phyloP scores from a whole-genome alignment of 2,113 vertebrate species.

The Rhynchomys soricoides region DNA sequence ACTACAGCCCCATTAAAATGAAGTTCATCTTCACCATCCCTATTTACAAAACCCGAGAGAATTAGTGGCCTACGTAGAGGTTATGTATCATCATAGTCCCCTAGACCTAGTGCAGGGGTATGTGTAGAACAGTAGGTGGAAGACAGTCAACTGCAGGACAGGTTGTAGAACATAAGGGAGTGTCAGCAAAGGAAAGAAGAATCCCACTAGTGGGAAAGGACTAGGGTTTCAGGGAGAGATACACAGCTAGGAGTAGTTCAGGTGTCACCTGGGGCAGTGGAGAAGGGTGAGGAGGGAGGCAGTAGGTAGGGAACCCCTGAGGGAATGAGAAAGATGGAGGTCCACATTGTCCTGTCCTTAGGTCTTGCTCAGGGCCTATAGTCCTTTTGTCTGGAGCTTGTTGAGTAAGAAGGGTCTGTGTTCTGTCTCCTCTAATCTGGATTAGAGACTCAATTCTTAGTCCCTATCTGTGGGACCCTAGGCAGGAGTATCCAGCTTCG shows the following conservation, averaged over 20 bases:
- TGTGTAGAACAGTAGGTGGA: too few species aligned
- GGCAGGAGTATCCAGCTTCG: neutral
- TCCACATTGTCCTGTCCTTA: fast-evolving
- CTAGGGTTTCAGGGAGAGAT: neutral
- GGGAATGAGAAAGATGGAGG: neutral
- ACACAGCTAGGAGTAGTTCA: neutral
- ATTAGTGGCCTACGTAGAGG: neutral
- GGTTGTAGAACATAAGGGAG: too few species aligned
- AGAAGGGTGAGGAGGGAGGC: too few species aligned
- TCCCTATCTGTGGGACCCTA: fast-evolving
- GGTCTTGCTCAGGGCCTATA: fast-evolving
- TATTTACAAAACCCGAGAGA: neutral
- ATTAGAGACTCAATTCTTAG: neutral
- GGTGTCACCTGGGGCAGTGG: fast-evolving
- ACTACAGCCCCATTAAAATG: neutral
- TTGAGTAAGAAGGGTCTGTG: neutral
- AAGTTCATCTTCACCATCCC: neutral
- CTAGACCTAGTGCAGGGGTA: neutral
- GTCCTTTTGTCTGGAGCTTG: neutral
- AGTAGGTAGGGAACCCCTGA: neutral
- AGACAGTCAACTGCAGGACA: neutral
- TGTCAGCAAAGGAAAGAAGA: neutral
- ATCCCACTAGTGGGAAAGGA: neutral
- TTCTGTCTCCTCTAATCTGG: too few species aligned
- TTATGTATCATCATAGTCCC: neutral